A percentile compares a stretch with the other conserved stretches of the same genome.
phyloP scores from a whole-genome alignment of 2,113 vertebrate species.

The Sturnira hondurensis region DNA sequence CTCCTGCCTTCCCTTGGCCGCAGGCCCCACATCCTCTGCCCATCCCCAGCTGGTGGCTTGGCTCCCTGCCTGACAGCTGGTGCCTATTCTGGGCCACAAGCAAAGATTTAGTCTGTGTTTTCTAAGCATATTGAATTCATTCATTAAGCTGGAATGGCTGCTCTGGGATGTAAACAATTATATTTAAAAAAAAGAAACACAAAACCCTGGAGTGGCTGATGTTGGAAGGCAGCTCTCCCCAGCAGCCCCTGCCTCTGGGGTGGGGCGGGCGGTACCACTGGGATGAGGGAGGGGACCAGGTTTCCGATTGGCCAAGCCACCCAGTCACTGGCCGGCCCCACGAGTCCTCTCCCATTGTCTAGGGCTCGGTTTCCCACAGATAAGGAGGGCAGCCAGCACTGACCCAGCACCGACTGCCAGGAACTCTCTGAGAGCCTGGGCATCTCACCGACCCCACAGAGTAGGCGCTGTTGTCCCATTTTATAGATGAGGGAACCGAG shows the following conservation, averaged over 20 bases:
- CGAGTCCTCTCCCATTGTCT: not conserved
- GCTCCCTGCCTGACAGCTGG: not conserved
- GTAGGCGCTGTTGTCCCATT: not conserved
- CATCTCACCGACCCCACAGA: not conserved
- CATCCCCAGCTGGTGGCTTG: slow-evolving; percentile 24
- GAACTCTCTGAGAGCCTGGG: not conserved
- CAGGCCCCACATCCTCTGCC: not conserved
- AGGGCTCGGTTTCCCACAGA: not conserved
- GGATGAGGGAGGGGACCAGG: accelerated
- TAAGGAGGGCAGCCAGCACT: not conserved
- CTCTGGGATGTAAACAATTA: not conserved
- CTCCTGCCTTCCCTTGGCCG: not conserved
- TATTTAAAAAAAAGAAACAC: slow-evolving; percentile 17
- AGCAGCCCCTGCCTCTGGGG: accelerated
- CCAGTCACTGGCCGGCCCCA: not conserved
- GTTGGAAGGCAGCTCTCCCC: accelerated
- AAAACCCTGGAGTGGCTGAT: not conserved
- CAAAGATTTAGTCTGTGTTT: slow-evolving; percentile 50
- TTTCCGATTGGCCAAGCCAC: not conserved
- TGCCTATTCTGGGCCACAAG: not conserved
- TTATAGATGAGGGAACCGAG: not conserved
- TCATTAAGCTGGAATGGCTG: slow-evolving; percentile 35
- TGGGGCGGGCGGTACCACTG: not conserved
- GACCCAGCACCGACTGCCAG: not conserved
- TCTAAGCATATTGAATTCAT: slow-evolving; percentile 59